Percentiles rank a stretch among this genome's conserved stretches.
These are phyloP conservation scores for Neopipo cinnamomea DNA, from an alignment of 2,113 vertebrate genomes.

Conservation along the genomic window DNA sequence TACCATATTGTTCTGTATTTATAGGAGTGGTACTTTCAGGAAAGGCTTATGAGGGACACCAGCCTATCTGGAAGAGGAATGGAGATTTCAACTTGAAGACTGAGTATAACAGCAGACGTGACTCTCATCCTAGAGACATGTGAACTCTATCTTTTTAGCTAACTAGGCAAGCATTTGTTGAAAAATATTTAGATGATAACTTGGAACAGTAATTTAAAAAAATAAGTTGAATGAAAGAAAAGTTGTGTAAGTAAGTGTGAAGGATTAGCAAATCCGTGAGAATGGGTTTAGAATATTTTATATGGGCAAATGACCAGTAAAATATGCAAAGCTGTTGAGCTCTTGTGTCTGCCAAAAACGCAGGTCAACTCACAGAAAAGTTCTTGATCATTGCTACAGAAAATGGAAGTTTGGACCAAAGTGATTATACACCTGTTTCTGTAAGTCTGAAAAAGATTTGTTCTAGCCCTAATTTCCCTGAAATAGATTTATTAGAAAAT, in stretches of 20 bases:
- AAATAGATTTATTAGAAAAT: not conserved
- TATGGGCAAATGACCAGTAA: not conserved
- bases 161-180: not conserved
- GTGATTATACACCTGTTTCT: not conserved
- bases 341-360: not conserved
- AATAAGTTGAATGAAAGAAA: not conserved
- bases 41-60: not conserved
- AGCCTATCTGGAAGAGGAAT: not conserved
- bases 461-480: not conserved
- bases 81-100: not conserved
- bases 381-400: not conserved
- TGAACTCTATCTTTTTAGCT: not conserved
- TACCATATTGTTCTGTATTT: not conserved
- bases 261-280: not conserved
- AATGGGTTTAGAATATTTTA: not conserved
- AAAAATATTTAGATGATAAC: not conserved
- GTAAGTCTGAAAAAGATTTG: not conserved
- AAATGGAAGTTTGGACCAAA: not conserved
- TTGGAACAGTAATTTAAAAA: not conserved
- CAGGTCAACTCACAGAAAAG: not conserved
- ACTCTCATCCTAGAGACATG: not conserved
- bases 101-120: not conserved
- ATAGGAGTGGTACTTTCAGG: not conserved
- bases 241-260: not conserved
- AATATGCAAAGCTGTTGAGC: not conserved